Evolutionary conservation across 1,140 invertebrate genomes (phyloP).

Genomic region (Atopsyche davidsoni): DNA sequence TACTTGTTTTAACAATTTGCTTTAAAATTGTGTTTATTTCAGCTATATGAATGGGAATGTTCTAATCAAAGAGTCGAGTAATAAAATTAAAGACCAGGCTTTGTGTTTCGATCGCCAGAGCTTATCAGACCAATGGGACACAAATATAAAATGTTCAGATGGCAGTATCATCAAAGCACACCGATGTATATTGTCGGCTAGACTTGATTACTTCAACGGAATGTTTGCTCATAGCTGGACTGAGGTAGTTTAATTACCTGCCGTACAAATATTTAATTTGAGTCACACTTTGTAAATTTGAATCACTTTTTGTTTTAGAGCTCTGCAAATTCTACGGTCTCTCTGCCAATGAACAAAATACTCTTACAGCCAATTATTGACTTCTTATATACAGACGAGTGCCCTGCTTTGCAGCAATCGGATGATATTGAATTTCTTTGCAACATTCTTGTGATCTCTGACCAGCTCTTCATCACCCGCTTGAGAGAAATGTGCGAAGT

Average conservation of each 20-base stretch:
- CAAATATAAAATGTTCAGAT: slow-evolving; percentile 53
- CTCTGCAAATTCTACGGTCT: slow-evolving; percentile 39
- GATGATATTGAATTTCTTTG: slow-evolving; percentile 55
- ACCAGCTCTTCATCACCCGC: slow-evolving; percentile 60
- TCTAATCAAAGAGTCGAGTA: slow-evolving; percentile 19
- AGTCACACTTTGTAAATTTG: neutral
- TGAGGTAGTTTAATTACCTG: slow-evolving; percentile 44
- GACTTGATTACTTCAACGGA: slow-evolving; percentile 69
- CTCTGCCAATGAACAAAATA: slow-evolving; percentile 45
- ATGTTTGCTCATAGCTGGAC: slow-evolving; percentile 69
- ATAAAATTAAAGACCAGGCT: slow-evolving; percentile 7
- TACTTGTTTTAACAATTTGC: neutral
- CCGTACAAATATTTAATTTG: slow-evolving; percentile 2
- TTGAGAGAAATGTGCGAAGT: slow-evolving; percentile 64
- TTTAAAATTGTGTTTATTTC: slow-evolving; percentile 11
- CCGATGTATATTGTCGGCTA: slow-evolving; percentile 64
- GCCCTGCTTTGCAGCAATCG: slow-evolving; percentile 46
- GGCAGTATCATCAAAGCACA: slow-evolving; percentile 57
- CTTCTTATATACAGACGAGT: slow-evolving; percentile 62
- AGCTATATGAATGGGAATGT: slow-evolving; percentile 21
- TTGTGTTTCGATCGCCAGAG: slow-evolving; percentile 33
- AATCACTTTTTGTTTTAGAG: slow-evolving; percentile 38
- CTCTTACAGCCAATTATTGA: slow-evolving; percentile 56
- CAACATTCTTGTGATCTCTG: slow-evolving; percentile 62
- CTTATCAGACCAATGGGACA: slow-evolving; percentile 55